Evolutionary conservation across 2,113 vertebrate genomes (phyloP).

Genomic region (Saccopteryx leptura): DNA sequence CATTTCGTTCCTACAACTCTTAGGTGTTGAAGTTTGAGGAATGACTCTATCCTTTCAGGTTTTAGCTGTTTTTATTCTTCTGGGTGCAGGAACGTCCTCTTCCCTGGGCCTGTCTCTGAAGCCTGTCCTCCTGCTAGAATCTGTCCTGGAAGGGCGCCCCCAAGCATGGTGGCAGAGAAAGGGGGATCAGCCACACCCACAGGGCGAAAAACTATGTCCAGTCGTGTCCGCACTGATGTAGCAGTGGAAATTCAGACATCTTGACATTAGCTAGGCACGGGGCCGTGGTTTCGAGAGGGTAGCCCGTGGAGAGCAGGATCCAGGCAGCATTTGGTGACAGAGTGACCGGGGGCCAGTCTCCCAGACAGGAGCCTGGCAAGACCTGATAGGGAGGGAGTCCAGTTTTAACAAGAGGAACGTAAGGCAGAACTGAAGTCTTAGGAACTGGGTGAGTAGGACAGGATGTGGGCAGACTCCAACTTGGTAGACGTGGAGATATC

Average conservation of each 20-base stretch:
- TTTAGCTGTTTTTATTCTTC: conserved; percentile 35
- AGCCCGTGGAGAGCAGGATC: not conserved
- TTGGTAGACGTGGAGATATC: not conserved
- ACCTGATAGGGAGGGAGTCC: not conserved
- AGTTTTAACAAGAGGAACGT: conserved; percentile 28
- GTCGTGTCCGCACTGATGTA: not conserved
- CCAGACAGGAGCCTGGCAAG: not conserved
- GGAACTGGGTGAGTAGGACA: not conserved
- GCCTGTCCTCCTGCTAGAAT: not conserved
- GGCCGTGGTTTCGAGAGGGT: not conserved
- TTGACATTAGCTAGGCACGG: not conserved
- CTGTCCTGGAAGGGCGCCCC: not conserved
- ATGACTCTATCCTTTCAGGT: not conserved
- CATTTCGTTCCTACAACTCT: not conserved
- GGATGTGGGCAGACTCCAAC: not conserved
- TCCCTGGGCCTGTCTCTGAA: not conserved
- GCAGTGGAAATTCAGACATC: not conserved
- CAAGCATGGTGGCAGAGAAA: not conserved
- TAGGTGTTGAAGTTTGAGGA: not conserved
- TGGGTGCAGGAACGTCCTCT: not conserved
- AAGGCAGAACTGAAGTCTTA: not conserved
- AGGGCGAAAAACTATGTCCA: not conserved
- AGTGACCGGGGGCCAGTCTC: not conserved
- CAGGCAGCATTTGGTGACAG: not conserved
- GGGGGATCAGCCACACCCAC: not conserved